Base-by-base conservation (phyloP, 30 jellyfish, hydroid and myxozoan species). In the Turritopsis dohrnii region DNA sequence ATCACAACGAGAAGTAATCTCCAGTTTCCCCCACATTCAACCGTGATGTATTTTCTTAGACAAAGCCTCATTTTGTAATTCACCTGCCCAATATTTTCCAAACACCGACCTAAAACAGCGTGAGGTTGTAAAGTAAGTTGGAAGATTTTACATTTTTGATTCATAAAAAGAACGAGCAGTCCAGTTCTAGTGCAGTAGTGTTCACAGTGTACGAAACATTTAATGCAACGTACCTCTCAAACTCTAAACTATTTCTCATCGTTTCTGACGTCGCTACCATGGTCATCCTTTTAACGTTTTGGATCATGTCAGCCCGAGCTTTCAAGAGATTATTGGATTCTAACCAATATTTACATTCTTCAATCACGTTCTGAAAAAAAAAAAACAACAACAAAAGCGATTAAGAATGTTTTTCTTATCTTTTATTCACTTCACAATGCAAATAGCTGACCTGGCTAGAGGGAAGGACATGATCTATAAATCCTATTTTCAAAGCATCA, bases 331-430 rank as follows among this genome's bases (percentile, higher is more conserved):
- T 79, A 8, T 80, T 30, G 21, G 52, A 24, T 52, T 54, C 72
- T 16, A 92, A 81, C 98, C 98, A 92, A 23, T 84, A 88, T 22
- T 41, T 82, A 65, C 98, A 92, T 28, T 86, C 65, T 1, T 83
- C 92, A 9, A 87, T 28, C 18, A 87, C 87, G 74, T 92, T 95
- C 98, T 92, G 18, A 28, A 21, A n/a, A n/a, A n/a, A n/a, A n/a
- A 13, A 41, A 41, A 3, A 41, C 60, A 41, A 41, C 5, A 41
- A 41, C 60, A 41, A 13, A 41, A 13, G 60, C 13, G 60, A 13
- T 41, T 3, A 41, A 41, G 13, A 13, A 41, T 5, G 13, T 41
- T 5, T 3, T 41, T 41, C 60, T 41, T 41, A 41, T 41, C 13
- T 41, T 41, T 41, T 41, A 41, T 41, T 27, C 28, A 31, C 54